A percentile compares a stretch with the other conserved stretches of the same genome.
phyloP scores from a whole-genome alignment of 2,888 invertebrate genomes.

The Nebria salina region DNA sequence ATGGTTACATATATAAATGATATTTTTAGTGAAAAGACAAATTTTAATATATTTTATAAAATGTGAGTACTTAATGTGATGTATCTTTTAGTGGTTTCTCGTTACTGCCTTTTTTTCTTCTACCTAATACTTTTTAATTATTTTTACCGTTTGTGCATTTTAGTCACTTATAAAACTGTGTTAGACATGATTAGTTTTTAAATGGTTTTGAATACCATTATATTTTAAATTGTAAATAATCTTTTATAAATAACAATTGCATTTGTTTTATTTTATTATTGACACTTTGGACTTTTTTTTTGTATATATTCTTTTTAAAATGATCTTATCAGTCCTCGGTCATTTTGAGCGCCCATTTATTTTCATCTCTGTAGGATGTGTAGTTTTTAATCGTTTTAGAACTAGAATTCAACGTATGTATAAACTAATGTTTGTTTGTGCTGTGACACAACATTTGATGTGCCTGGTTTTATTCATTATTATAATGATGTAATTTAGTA shows the following conservation, averaged over 20 bases:
- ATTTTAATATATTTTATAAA: not conserved
- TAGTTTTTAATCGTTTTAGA: not conserved
- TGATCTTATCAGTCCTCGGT: not conserved
- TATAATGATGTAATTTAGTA: constrained; percentile 44
- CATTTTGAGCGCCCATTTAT: not conserved
- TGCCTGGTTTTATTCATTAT: constrained; percentile 35
- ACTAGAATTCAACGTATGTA: not conserved
- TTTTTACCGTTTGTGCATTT: constrained; percentile 45
- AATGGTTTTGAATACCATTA: constrained; percentile 29
- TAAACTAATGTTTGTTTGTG: constrained; percentile 34
- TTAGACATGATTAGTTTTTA: constrained; percentile 20
- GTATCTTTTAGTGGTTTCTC: constrained; percentile 23
- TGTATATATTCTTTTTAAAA: constrained; percentile 38
- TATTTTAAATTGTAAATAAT: constrained; percentile 43
- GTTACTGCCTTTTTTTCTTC: constrained; percentile 34
- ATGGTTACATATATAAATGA: too few relatives aligned
- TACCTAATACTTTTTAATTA: constrained; percentile 25
- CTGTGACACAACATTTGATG: constrained; percentile 46
- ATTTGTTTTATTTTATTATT: constrained; percentile 37
- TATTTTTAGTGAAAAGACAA: not conserved
- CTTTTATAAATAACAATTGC: constrained; percentile 33
- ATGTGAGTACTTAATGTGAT: not conserved
- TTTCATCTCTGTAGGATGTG: not conserved
- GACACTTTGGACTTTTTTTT: constrained; percentile 19
- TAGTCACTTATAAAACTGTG: constrained; percentile 41